phyloP scores from a whole-genome alignment of 2,113 vertebrate genomes.

The Pangasianodon hypophthalmus region DNA sequence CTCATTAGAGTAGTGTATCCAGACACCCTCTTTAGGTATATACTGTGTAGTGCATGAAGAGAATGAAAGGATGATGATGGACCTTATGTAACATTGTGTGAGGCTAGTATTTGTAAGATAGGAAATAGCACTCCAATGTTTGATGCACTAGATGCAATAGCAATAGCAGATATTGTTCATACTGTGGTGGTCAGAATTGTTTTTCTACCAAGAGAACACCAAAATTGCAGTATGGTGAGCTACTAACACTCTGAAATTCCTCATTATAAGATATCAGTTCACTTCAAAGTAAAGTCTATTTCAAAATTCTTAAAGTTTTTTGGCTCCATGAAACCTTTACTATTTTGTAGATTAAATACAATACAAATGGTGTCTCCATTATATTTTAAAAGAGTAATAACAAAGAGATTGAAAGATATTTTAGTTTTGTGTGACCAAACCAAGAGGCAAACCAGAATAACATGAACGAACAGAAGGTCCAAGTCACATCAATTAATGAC shows the following conservation, averaged over 20 bases:
- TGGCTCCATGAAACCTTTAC: background rate
- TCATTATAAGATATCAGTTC: background rate
- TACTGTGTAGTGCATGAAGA: slow-evolving; percentile 9
- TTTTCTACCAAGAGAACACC: background rate
- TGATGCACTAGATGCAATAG: background rate
- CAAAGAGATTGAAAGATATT: background rate
- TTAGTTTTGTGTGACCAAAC: background rate
- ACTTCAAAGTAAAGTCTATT: background rate
- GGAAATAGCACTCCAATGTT: background rate
- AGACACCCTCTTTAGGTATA: slow-evolving; percentile 7
- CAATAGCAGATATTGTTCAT: background rate
- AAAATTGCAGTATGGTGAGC: background rate
- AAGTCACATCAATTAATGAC: background rate
- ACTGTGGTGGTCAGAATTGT: background rate
- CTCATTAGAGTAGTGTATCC: slow-evolving; percentile 45
- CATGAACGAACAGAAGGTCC: background rate
- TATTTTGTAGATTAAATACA: background rate
- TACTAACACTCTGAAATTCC: background rate
- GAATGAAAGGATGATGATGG: slow-evolving; percentile 35
- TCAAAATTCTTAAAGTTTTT: background rate
- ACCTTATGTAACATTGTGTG: background rate
- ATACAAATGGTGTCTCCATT: background rate
- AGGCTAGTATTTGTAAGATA: slow-evolving; percentile 6
- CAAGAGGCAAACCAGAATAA: background rate
- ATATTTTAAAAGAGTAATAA: background rate